Percentiles rank a stretch among this genome's conserved stretches.
Evolutionary conservation across 1,140 invertebrate genomes (phyloP).

Genomic region (Diorhabda carinulata): DNA sequence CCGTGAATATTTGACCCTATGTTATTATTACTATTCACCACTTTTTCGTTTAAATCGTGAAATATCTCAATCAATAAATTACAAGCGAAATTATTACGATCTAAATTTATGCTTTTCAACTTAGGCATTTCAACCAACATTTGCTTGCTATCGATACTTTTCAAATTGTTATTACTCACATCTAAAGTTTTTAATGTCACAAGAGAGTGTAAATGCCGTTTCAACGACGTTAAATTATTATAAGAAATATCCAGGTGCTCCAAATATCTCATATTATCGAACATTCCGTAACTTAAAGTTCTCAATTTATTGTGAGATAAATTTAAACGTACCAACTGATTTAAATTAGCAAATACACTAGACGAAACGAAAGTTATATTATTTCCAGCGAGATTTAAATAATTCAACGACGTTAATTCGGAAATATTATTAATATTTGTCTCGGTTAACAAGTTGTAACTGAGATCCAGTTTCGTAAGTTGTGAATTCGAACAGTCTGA

Average conservation of each 20-base stretch:
- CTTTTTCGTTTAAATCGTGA: background rate
- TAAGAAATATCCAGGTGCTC: constrained; percentile 6
- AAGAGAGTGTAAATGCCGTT: constrained; percentile 5
- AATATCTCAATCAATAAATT: constrained; percentile 5
- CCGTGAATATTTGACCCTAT: constrained; percentile 9
- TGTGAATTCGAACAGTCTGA: background rate
- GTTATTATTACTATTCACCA: background rate
- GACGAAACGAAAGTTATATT: constrained; percentile 8
- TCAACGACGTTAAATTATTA: background rate
- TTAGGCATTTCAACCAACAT: background rate
- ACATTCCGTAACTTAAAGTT: constrained; percentile 8
- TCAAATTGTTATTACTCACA: constrained; percentile 3
- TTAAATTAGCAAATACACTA: constrained; percentile 6
- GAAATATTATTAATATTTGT: background rate
- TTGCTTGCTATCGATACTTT: background rate
- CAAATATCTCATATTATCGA: constrained; percentile 1
- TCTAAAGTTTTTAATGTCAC: constrained; percentile 3
- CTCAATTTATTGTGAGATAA: constrained; percentile 5
- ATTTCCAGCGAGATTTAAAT: constrained; percentile 5
- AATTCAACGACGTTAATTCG: background rate
- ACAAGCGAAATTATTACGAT: constrained; percentile 12
- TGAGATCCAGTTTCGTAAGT: background rate
- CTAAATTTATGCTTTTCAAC: background rate
- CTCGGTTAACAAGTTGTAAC: background rate
- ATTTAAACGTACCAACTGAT: background rate